Percentiles rank a stretch among this genome's conserved stretches.
These are phyloP conservation scores for Cromileptes altivelis DNA, from an alignment of 2,113 vertebrate genomes.

Conservation along the genomic window DNA sequence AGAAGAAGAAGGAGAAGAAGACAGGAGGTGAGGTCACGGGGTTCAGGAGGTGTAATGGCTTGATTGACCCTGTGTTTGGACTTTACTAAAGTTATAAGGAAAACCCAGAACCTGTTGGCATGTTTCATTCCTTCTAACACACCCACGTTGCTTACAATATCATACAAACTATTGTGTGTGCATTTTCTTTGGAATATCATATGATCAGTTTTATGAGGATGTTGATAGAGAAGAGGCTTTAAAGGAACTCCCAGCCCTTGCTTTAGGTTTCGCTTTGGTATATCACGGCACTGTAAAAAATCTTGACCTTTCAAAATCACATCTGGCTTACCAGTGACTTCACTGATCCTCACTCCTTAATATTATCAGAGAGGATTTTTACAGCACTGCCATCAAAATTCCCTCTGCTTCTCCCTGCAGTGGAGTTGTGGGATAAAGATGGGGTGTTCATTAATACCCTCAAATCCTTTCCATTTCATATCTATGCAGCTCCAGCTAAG, in stretches of 20 bases:
- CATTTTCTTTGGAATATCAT: too few relatives aligned
- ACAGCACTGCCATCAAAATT: neutral
- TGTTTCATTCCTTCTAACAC: too few relatives aligned
- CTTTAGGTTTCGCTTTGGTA: neutral
- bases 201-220: too few relatives aligned
- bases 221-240: neutral
- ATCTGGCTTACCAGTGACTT: neutral
- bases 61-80: too few relatives aligned
- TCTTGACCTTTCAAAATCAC: slow-evolving; percentile 27
- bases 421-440: neutral
- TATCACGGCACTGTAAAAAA: neutral
- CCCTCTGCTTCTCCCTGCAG: neutral
- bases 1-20: too few relatives aligned
- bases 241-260: neutral
- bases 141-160: too few relatives aligned
- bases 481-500: neutral
- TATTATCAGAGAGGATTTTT: neutral
- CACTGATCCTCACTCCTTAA: neutral
- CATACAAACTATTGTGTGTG: too few relatives aligned
- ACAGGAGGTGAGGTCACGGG: too few relatives aligned
- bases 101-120: too few relatives aligned
- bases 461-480: neutral
- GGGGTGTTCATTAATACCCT: neutral
- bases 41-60: too few relatives aligned
- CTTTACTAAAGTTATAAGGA: too few relatives aligned